Conservation (phyloP, 2,888 invertebrate species). For the Temnothorax ravouxi region DNA sequence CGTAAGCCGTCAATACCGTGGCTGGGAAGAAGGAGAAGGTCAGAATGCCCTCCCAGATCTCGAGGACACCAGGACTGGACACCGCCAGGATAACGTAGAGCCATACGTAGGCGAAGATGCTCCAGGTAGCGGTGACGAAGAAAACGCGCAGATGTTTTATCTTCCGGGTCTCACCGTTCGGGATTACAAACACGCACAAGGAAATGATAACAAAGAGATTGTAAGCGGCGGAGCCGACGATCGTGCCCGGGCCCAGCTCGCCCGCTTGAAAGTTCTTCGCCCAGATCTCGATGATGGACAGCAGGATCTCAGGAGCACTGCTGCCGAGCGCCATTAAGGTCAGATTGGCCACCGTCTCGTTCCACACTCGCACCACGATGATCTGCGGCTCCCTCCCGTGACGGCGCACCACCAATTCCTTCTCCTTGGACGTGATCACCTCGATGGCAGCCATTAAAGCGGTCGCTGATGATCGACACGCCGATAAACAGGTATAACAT, state of each 20-base stretch:
- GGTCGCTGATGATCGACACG: conserved; percentile 99
- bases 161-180: conserved; percentile 95
- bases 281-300: conserved; percentile 99
- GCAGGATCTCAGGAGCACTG: conserved; percentile 98
- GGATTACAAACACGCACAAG: conserved; percentile 96
- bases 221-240: conserved; percentile 99
- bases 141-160: conserved; percentile 99
- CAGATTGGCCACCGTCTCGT: conserved; percentile 99
- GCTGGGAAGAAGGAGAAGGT: conserved; percentile 99
- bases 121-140: conserved; percentile 99
- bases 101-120: conserved; percentile 99
- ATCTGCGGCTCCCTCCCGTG: conserved; percentile 95
- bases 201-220: conserved; percentile 99
- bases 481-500: conserved; percentile 99
- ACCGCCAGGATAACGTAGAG: conserved; percentile 97
- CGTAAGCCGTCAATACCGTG: conserved; percentile 98
- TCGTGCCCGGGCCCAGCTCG: conserved; percentile 98
- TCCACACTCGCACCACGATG: conserved; percentile 98
- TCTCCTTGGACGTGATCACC: conserved; percentile 99
- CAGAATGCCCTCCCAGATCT: conserved; percentile 99
- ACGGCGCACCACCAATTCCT: conserved; percentile 96
- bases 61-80: conserved; percentile 94
- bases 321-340: conserved; percentile 99
- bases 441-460: conserved; percentile 99
- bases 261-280: conserved; percentile 98